phyloP scores from a whole-genome alignment of 2,888 invertebrate genomes.

The Hyposoter didymator region DNA sequence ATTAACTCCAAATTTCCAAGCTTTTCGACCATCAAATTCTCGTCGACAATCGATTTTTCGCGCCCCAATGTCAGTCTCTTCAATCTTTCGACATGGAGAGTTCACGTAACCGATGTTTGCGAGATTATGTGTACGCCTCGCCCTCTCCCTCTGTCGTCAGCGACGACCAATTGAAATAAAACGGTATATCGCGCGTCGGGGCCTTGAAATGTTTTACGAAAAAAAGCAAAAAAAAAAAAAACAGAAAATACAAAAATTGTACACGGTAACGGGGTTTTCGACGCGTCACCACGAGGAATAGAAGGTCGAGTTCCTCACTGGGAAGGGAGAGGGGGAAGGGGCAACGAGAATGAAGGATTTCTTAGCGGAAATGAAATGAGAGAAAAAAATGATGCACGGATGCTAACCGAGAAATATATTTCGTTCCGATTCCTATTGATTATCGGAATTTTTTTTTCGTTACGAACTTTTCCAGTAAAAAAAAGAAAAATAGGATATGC shows the following conservation, averaged over 20 bases:
- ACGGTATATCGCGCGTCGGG: conserved; percentile 48
- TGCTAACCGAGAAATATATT: conserved; percentile 36
- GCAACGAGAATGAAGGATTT: conserved; percentile 28
- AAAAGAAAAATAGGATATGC: conserved; percentile 55
- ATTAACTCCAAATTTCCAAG: neutral
- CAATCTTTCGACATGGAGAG: conserved; percentile 25
- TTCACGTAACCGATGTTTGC: conserved; percentile 64
- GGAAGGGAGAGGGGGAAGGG: neutral
- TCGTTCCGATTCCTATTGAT: conserved; percentile 27
- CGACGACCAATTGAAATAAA: conserved; percentile 60
- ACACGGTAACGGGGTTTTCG: conserved; percentile 40
- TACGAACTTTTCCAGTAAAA: conserved; percentile 19
- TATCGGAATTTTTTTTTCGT: conserved; percentile 16
- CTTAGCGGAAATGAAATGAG: conserved; percentile 38
- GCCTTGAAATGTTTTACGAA: conserved; percentile 56
- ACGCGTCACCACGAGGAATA: conserved; percentile 41
- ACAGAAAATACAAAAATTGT: neutral
- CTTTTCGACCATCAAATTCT: conserved; percentile 11
- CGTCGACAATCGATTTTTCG: conserved; percentile 34
- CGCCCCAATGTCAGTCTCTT: conserved; percentile 19
- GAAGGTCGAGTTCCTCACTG: conserved; percentile 15
- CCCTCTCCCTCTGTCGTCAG: conserved; percentile 29
- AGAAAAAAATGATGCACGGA: conserved; percentile 38
- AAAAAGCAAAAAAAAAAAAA: conserved; percentile 1
- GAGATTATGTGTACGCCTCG: conserved; percentile 30